Conservation (phyloP, 2,797 vertebrate species). For the Catamblyrhynchus diadema region DNA sequence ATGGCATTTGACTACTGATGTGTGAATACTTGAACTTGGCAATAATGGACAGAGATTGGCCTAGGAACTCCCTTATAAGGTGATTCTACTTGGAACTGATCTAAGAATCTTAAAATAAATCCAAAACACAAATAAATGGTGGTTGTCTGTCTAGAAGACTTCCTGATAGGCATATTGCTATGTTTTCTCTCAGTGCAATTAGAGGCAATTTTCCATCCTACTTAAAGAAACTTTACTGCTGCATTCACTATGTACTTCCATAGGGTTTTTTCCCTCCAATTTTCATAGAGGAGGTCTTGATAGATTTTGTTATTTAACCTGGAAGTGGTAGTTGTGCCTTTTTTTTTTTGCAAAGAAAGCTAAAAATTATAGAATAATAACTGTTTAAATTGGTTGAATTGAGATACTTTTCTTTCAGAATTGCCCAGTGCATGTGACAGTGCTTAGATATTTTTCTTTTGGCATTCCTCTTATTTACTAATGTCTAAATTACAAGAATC, state of each 20-base stretch:
- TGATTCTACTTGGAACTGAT: not conserved
- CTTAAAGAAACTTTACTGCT: not conserved
- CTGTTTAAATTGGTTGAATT: not conserved
- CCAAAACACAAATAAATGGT: conserved; percentile 2
- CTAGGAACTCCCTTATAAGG: not conserved
- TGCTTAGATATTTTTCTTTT: not conserved
- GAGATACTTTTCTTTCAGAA: not conserved
- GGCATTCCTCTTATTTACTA: not conserved
- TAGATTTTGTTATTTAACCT: not conserved
- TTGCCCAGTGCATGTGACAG: not conserved
- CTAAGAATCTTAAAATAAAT: conserved; percentile 28
- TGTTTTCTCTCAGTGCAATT: not conserved
- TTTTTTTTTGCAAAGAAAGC: not conserved
- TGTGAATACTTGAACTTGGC: not conserved
- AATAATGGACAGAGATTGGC: not conserved
- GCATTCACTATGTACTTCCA: not conserved
- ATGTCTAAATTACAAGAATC: not conserved
- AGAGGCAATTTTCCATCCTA: not conserved
- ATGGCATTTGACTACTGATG: not conserved
- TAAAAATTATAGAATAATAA: not conserved
- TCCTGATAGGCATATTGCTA: not conserved
- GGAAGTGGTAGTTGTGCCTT: not conserved
- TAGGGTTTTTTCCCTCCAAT: not conserved
- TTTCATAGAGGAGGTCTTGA: not conserved
- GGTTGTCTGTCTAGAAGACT: conserved; percentile 5